Percentiles rank a stretch among this genome's conserved stretches.
Evolutionary conservation across 2,113 vertebrate genomes (phyloP).

Genomic region (Phylloscopus trochilus): DNA sequence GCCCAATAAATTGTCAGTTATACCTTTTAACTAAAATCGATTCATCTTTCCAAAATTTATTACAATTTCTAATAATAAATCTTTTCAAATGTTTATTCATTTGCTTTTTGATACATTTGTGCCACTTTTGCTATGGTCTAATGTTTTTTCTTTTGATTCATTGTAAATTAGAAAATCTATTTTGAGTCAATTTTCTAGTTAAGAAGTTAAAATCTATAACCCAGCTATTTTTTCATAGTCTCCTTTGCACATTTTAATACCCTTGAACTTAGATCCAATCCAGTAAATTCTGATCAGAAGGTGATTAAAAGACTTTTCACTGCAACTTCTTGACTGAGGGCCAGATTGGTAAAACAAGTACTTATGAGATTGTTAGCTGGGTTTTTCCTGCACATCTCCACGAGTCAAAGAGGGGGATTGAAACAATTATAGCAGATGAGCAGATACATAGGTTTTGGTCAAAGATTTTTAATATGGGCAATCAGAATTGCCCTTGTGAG

Average conservation of each 20-base stretch:
- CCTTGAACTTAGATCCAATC: slow-evolving; percentile 79
- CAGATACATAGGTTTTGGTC: background rate
- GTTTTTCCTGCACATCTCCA: background rate
- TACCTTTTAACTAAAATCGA: slow-evolving; percentile 99
- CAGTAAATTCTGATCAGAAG: slow-evolving; percentile 73
- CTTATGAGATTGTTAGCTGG: background rate
- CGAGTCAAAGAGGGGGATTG: background rate
- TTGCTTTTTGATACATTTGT: slow-evolving; percentile 99
- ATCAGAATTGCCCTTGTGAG: background rate
- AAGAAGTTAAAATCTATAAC: slow-evolving; percentile 90
- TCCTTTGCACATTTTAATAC: slow-evolving; percentile 80
- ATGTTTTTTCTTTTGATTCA: slow-evolving; percentile 93
- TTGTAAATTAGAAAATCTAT: slow-evolving; percentile 99
- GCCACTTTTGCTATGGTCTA: slow-evolving; percentile 97
- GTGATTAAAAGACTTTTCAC: slow-evolving; percentile 73
- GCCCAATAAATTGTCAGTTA: slow-evolving; percentile 99
- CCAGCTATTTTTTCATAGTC: slow-evolving; percentile 70
- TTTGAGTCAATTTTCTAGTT: slow-evolving; percentile 96
- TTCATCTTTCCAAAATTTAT: slow-evolving; percentile 97
- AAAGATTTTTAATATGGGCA: background rate
- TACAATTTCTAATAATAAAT: slow-evolving; percentile 96
- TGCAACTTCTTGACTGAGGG: slow-evolving; percentile 66
- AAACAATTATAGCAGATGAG: background rate
- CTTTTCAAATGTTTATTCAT: slow-evolving; percentile 99
- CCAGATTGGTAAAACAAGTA: slow-evolving; percentile 60